phyloP scores from a whole-genome alignment of 2,797 vertebrate species.

The Epinephelus coioides region DNA sequence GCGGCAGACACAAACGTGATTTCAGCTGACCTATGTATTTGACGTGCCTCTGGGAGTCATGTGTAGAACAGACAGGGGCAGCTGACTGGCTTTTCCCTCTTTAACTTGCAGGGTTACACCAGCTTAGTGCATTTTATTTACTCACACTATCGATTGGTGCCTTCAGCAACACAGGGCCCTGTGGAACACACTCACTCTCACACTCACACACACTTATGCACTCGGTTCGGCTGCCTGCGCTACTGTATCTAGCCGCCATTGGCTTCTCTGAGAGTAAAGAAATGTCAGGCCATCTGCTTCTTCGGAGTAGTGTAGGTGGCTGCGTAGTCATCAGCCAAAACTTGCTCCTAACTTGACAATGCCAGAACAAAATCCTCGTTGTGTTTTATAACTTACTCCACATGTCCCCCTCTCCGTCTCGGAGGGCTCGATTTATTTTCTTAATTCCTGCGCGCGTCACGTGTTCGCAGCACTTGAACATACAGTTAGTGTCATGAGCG shows the following conservation, averaged over 20 bases:
- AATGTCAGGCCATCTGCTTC: slow-evolving; percentile 71
- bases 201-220: slow-evolving; percentile 33
- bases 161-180: slow-evolving; percentile 78
- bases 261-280: slow-evolving; percentile 56
- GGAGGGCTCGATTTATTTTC: slow-evolving; percentile 22
- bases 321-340: slow-evolving; percentile 45
- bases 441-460: slow-evolving; percentile 21
- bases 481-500: slow-evolving; percentile 37
- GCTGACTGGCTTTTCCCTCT: slow-evolving; percentile 81
- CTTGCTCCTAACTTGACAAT: slow-evolving; percentile 16
- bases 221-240: slow-evolving; percentile 52
- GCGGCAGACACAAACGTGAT: slow-evolving; percentile 48
- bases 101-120: slow-evolving; percentile 83
- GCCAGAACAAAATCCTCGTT: slow-evolving; percentile 36
- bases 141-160: slow-evolving; percentile 84
- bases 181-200: slow-evolving; percentile 67
- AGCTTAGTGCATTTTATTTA: slow-evolving; percentile 87
- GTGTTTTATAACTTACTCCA: slow-evolving; percentile 26
- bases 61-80: slow-evolving; percentile 74
- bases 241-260: slow-evolving; percentile 58
- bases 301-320: slow-evolving; percentile 53
- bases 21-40: slow-evolving; percentile 67
- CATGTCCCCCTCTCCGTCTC: background rate
- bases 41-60: slow-evolving; percentile 62
- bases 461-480: slow-evolving; percentile 48